Conservation (phyloP, 2,113 vertebrate genomes). For the Myotis brandtii region DNA sequence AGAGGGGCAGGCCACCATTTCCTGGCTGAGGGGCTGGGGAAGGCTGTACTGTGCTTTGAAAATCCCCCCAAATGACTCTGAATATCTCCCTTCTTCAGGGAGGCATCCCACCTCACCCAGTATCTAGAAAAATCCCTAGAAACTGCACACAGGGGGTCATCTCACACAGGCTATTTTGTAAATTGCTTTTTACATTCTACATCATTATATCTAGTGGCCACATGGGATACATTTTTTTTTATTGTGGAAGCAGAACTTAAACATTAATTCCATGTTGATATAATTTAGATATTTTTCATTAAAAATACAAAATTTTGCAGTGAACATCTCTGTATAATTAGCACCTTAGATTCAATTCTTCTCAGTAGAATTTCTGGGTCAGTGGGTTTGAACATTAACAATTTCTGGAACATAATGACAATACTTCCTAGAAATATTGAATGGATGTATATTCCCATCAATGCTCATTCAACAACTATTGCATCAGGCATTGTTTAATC, state of each 20-base stretch:
- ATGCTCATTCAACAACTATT: background rate
- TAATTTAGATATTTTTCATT: background rate
- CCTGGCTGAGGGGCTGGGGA: background rate
- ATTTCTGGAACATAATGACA: background rate
- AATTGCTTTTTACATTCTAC: background rate
- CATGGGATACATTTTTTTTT: background rate
- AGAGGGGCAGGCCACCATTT: background rate
- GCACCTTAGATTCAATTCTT: background rate
- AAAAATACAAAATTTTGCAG: background rate
- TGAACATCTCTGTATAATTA: background rate
- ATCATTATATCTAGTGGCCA: too few relatives aligned
- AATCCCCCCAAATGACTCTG: background rate
- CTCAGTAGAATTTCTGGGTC: background rate
- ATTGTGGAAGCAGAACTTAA: background rate
- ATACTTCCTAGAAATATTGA: background rate
- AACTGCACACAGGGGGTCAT: background rate
- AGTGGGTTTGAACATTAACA: background rate
- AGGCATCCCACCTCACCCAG: background rate
- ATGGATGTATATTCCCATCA: background rate
- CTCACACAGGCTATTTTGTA: background rate
- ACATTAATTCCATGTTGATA: background rate
- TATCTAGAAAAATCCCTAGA: background rate
- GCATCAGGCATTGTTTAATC: background rate
- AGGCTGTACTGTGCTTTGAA: background rate
- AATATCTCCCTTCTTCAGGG: background rate